Evolutionary conservation across 2,888 invertebrate species (phyloP), one percentile per base, ranked within the genome.

Genomic region (Serrognathus titanus): DNA sequence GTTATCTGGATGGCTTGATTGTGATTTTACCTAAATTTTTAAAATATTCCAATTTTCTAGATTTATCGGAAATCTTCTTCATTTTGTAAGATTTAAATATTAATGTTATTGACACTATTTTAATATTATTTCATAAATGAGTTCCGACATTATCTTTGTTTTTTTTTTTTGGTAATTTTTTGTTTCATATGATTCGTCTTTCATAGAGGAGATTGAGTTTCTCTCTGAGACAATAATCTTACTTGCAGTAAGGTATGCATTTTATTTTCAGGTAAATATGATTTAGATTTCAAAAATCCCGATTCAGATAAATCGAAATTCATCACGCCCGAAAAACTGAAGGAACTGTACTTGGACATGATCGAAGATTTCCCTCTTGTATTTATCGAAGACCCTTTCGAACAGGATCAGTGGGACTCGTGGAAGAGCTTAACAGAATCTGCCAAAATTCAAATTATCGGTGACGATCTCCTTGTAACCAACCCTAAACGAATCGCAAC

Each of bases 361-460:
- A 87, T 94, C 70, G 43, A 48, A 0, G 45, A 54, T 8, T 97
- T 93, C 75, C 90, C 90, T 24, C 90, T 98, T 75, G 89, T 91
- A 3, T 94, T 95, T 57, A 97, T 98, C 77, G 97, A 98, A 77
- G 97, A 98, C 85, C 97, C 96, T 68, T 98, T 97, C 79, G 97
- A 98, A 77, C 97, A 97, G 79, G 97, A 97, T 75, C 94, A 97
- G 77, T 98, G 97, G 97, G 88, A 87, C 8, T 94, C 96, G 11
- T 97, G 96, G 94, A 81, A 85, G 53, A 83, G 80, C 66, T 82
- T 94, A 64, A 91, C 91, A 51, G 81, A 84, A 47, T 83, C 83
- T 62, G 90, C 90, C 35, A 81, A 83, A 36, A 92, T 92, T 67
- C 95, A 92, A 80, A 90, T 91, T 75, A 92, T 89, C 53, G 95